Base-by-base conservation (phyloP, 2,888 invertebrate genomes). In the Acanthosepion pharaonis region DNA sequence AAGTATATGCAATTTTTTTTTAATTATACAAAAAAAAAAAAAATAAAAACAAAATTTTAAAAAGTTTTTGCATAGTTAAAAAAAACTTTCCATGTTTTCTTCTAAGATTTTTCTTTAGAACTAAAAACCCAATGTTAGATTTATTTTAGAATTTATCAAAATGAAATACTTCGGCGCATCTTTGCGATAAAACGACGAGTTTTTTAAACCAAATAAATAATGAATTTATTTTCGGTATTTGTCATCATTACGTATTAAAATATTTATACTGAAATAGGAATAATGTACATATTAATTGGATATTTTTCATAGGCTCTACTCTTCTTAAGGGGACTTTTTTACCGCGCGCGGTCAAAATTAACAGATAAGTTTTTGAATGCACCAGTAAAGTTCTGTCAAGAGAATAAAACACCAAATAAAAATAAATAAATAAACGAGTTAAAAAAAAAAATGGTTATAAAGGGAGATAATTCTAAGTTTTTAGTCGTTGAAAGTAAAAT, bases 261-360 rank as follows among this genome's bases (percentile, higher is more conserved):
- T n/a, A 78, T 78, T n/a, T 78, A 5, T 78, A 78, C 11, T n/a
- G n/a, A 78, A 78, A n/a, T 33, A 11, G 20, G 15, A 33, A 15
- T 33, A 33, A n/a, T n/a, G 15, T 11, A n/a, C 15, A n/a, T n/a
- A n/a, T 25, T 64, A 28, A 25, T 25, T 25, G 23, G 78, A 9
- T 78, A 3, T 42, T 42, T 42, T 42, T 42, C 42, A 9, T 28
- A 28, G 11, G 8, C 8, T n/a, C n/a, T 3, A 78, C n/a, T 78
- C 15, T 78, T n/a, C 18, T n/a, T 33, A n/a, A 78, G n/a, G 15
- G 5, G 15, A n/a, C 33, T 78, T 78, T 15, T 78, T 78, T 78
- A 78, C 78, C 78, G 78, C 78, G 78, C 78, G 78, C 78, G 78
- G 78, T 78, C 78, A 78, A 78, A 78, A 78, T 78, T 78, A 78